Conservation (phyloP, 2,113 vertebrate species). For the Typhlomys cinereus region DNA sequence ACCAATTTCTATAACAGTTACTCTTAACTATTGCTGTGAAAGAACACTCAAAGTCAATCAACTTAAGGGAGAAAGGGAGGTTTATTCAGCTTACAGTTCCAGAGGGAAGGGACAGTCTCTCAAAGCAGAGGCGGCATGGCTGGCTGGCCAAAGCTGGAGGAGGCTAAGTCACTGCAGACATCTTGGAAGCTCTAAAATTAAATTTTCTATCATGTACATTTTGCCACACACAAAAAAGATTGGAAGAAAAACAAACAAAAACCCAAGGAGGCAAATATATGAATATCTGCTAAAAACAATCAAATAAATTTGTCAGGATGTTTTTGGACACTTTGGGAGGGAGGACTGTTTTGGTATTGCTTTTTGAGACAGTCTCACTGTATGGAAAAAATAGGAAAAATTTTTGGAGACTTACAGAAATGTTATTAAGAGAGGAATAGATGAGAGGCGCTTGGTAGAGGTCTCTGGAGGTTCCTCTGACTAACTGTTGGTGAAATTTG, state of each 20-base stretch:
- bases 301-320: constrained; percentile 65
- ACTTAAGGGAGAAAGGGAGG: no score
- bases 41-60: no score
- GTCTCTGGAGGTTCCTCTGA: neutral
- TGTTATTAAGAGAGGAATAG: neutral
- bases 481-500: neutral
- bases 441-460: neutral
- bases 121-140: no score
- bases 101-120: no score
- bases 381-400: no score
- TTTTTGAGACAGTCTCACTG: neutral
- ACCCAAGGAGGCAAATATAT: constrained; percentile 32
- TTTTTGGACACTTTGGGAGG: neutral
- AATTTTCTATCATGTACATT: neutral
- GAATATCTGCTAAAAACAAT: constrained; percentile 72
- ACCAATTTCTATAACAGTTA: no score
- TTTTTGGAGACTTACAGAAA: neutral
- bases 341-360: neutral
- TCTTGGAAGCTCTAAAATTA: no score
- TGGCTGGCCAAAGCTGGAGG: no score
- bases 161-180: no score
- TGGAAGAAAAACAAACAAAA: neutral
- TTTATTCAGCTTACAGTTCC: no score
- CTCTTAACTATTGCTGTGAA: no score
- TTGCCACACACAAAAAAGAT: neutral